A percentile compares a stretch with the other conserved stretches of the same genome.
Evolutionary conservation across 1,140 invertebrate genomes (phyloP).

Genomic region (Spodoptera frugiperda): DNA sequence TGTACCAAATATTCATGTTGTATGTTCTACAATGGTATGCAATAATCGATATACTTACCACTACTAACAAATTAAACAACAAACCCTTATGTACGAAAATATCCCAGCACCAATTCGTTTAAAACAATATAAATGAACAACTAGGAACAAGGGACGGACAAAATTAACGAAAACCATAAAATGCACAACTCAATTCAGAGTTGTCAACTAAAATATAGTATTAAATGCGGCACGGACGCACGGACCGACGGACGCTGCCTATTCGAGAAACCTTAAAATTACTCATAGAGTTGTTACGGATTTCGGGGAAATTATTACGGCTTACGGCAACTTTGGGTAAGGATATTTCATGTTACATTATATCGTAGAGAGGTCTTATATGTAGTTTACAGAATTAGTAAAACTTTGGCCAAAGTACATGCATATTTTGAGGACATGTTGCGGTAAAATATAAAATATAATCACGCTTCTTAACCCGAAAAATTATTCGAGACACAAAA

Average conservation of each 20-base stretch:
- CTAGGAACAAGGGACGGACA: slow-evolving; percentile 21
- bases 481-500: background rate
- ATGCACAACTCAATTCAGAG: slow-evolving; percentile 39
- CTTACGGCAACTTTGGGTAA: background rate
- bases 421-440: too few relatives aligned
- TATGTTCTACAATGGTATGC: too few relatives aligned
- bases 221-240: slow-evolving; percentile 17
- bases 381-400: too few relatives aligned
- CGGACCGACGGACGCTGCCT: background rate
- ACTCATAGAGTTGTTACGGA: slow-evolving; percentile 22
- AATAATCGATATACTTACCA: too few relatives aligned
- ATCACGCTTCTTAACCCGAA: too few relatives aligned
- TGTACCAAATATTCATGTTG: background rate
- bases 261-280: slow-evolving; percentile 44
- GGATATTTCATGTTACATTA: background rate
- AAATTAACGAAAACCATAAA: slow-evolving; percentile 37
- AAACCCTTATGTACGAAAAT: background rate
- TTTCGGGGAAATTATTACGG: slow-evolving; percentile 18
- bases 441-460: too few relatives aligned
- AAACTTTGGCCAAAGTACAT: too few relatives aligned
- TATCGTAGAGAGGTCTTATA: too few relatives aligned
- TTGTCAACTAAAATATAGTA: slow-evolving; percentile 38
- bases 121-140: slow-evolving; percentile 23
- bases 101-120: background rate
- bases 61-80: background rate